Conservation (phyloP, 2,113 vertebrate species). For the Macquaria australasica region DNA sequence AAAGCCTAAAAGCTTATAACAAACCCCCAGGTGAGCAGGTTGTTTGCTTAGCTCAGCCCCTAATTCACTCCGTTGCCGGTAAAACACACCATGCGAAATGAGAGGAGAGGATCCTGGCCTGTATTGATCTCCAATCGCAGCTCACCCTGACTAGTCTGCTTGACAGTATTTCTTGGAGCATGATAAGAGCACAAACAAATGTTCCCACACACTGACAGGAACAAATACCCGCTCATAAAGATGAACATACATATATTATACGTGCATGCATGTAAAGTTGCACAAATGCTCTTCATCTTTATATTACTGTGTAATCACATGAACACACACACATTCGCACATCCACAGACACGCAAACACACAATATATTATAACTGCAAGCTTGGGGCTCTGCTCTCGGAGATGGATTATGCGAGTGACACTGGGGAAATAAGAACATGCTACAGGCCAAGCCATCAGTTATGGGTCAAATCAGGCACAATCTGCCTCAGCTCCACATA, state of each 20-base stretch:
- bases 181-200: constrained; percentile 48
- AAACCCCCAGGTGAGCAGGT: constrained; percentile 70
- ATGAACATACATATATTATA: constrained; percentile 6
- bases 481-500: constrained; percentile 72
- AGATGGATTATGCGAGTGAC: constrained; percentile 84
- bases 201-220: constrained; percentile 14
- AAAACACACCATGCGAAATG: constrained; percentile 72
- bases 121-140: constrained; percentile 67
- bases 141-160: constrained; percentile 29
- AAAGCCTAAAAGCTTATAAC: constrained; percentile 72
- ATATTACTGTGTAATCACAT: constrained; percentile 26
- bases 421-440: constrained; percentile 85
- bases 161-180: constrained; percentile 56
- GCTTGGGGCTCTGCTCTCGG: constrained; percentile 56
- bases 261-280: neutral
- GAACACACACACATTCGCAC: constrained; percentile 20
- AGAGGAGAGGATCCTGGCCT: constrained; percentile 46
- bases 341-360: constrained; percentile 55
- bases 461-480: constrained; percentile 84
- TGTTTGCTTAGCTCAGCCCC: constrained; percentile 71
- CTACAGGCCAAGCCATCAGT: constrained; percentile 81
- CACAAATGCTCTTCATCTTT: constrained; percentile 13
- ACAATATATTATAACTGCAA: constrained; percentile 54
- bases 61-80: constrained; percentile 67
- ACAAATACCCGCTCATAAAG: neutral